phyloP scores from a whole-genome alignment of 2,113 vertebrate species.

The Vulpes ferrilata region DNA sequence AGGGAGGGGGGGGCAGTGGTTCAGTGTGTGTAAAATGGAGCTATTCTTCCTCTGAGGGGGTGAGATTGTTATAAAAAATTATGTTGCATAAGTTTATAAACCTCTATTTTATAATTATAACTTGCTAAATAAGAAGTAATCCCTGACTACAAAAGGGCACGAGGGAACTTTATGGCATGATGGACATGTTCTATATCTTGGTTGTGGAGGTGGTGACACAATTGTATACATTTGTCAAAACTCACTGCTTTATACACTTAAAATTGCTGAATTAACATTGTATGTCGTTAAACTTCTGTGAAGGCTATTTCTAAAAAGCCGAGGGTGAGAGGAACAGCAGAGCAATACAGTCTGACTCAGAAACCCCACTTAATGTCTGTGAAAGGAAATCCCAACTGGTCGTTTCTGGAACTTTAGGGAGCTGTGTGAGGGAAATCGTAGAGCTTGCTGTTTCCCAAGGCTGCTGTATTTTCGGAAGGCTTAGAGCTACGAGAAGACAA shows the following conservation, averaged over 20 bases:
- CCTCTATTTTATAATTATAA: background rate
- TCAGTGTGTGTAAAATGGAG: background rate
- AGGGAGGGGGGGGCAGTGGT: background rate
- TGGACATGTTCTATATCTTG: background rate
- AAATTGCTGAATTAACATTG: slow-evolving; percentile 18
- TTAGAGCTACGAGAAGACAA: background rate
- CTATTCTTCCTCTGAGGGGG: background rate
- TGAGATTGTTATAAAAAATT: background rate
- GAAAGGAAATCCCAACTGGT: background rate
- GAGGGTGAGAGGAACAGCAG: background rate
- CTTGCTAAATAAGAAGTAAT: slow-evolving; percentile 41
- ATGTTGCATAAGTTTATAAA: slow-evolving; percentile 37
- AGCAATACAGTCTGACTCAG: background rate
- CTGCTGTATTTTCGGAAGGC: background rate
- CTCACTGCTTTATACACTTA: background rate
- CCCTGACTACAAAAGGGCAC: background rate
- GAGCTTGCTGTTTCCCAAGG: background rate
- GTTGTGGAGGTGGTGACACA: background rate
- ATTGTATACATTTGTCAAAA: background rate
- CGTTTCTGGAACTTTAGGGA: background rate
- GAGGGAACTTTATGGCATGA: background rate
- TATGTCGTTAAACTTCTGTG: background rate
- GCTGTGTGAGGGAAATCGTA: background rate
- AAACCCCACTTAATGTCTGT: background rate
- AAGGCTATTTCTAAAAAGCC: slow-evolving; percentile 2